Evolutionary conservation across 2,113 vertebrate species (phyloP).

Genomic region (Piprites chloris): DNA sequence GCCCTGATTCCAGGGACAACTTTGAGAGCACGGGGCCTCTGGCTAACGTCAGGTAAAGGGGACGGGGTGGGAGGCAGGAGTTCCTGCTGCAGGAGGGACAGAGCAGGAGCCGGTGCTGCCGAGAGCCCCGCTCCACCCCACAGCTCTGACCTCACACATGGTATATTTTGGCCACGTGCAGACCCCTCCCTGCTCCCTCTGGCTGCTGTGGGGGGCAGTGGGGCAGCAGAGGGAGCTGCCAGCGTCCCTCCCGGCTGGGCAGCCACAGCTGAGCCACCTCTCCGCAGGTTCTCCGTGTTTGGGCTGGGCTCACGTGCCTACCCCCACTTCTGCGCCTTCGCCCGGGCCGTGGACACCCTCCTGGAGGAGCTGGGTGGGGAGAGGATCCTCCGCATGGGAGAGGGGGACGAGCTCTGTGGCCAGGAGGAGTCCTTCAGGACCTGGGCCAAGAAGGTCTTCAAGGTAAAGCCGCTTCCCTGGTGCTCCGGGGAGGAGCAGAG

Average conservation of each 20-base stretch:
- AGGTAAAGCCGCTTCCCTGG: constrained; percentile 74
- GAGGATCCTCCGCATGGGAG: constrained; percentile 95
- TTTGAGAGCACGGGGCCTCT: constrained; percentile 94
- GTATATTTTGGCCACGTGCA: fast-evolving
- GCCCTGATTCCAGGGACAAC: constrained; percentile 85
- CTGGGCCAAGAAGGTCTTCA: constrained; percentile 98
- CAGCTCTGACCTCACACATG: neutral
- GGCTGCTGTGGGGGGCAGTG: fast-evolving
- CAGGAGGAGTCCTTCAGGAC: constrained; percentile 98
- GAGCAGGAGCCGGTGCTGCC: neutral
- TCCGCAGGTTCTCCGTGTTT: constrained; percentile 90
- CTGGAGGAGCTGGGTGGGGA: constrained; percentile 96
- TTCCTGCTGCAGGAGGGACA: neutral
- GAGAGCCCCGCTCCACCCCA: neutral
- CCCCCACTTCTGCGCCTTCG: constrained; percentile 98
- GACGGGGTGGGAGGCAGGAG: fast-evolving
- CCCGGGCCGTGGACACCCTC: constrained; percentile 94
- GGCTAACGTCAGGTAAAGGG: constrained; percentile 89
- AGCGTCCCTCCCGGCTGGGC: fast-evolving
- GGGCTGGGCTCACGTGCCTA: constrained; percentile 96
- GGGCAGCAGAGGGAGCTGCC: neutral
- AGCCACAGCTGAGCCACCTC: neutral
- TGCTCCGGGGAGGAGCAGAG: neutral
- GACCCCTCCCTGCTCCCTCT: fast-evolving
- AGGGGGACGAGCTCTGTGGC: constrained; percentile 96